phyloP scores from a whole-genome alignment of 1,140 invertebrate genomes.

The Acromyrmex charruanus region DNA sequence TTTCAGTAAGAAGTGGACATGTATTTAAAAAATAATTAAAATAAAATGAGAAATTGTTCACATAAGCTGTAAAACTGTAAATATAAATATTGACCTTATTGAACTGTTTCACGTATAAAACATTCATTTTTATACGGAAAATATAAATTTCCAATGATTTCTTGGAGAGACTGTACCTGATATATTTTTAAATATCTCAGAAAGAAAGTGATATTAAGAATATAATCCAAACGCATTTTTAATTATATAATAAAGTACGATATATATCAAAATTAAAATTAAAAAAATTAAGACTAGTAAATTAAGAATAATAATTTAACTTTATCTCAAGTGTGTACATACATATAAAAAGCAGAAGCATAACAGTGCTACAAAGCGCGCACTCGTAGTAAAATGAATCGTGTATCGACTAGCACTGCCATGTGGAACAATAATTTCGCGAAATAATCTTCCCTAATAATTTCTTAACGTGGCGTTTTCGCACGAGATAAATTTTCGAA shows the following conservation, averaged over 20 bases:
- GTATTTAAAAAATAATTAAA: too few relatives aligned
- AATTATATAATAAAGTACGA: background rate
- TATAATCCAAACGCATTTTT: background rate
- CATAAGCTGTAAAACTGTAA: too few relatives aligned
- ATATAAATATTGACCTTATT: too few relatives aligned
- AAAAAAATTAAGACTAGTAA: too few relatives aligned
- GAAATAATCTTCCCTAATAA: background rate
- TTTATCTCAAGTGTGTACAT: background rate
- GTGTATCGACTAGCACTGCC: background rate
- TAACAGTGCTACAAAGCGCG: background rate
- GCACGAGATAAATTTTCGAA: background rate
- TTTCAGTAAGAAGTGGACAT: too few relatives aligned
- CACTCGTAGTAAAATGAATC: background rate
- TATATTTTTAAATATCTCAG: background rate
- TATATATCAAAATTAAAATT: too few relatives aligned
- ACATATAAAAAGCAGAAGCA: background rate
- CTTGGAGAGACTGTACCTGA: too few relatives aligned
- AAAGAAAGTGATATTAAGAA: background rate
- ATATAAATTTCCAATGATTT: too few relatives aligned
- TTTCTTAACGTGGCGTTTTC: background rate
- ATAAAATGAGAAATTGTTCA: too few relatives aligned
- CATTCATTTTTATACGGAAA: too few relatives aligned
- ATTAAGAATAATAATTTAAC: background rate
- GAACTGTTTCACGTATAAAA: too few relatives aligned
- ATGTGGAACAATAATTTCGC: background rate